Evolutionary conservation across 2,113 vertebrate genomes (phyloP), one percentile per base, ranked within the genome.

Genomic region (Nestor notabilis): DNA sequence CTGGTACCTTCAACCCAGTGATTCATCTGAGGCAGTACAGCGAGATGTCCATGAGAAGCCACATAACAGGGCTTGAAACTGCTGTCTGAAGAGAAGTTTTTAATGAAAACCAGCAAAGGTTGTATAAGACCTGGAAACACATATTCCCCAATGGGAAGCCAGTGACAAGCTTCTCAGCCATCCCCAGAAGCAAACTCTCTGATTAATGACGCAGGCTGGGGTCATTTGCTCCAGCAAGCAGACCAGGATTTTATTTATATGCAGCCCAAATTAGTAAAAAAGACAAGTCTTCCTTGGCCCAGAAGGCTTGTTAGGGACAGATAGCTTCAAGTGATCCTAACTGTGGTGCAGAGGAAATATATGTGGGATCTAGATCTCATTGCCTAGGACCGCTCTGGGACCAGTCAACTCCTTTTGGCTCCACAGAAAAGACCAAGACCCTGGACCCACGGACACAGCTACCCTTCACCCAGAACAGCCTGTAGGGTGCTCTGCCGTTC

Each of bases 201-300:
- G 2, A 2, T 17, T 69, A 83, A 75, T 3, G 7, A 39, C 53
- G 44, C 49, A 1, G 0, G 6, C 11, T 23, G 7, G 5, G 16
- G 17, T 50, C 39, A 75, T 68, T 89, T 12, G 3, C 28, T 28
- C 31, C 46, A 44, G 55, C n/a, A 88, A 66, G 37, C 16, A 83
- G 35, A 8, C 10, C 29, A 50, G 24, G n/a, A 13, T 46, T 21
- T 61, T 60, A 64, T 63, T 75, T 18, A 50, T 24, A 9, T 71
- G 11, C 27, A 65, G 29, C 23, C 46, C 37, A 52, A 77, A 89
- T 1, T 23, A 27, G 18, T 85, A 21, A 69, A 69, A 79, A 69
- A 72, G 4, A 5, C 15, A 82, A 76, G 20, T 9, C 11, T 79
- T 64, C 55, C 44, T 82, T 68, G 24, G 18, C 28, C 15, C 15